phyloP scores from a whole-genome alignment of 1,140 invertebrate genomes.

The Sminthurides bifidus region DNA sequence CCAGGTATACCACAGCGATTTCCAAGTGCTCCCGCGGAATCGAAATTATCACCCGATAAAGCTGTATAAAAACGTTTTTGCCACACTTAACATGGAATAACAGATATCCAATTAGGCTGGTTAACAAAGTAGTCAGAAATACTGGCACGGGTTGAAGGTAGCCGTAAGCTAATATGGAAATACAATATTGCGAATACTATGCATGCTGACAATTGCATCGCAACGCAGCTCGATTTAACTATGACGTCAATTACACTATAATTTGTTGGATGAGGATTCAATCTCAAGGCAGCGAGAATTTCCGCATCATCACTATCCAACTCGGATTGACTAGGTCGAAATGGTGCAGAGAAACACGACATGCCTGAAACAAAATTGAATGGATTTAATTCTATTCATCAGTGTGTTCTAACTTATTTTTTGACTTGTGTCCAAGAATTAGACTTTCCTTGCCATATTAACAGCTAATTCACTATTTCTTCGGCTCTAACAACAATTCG shows the following conservation, averaged over 20 bases:
- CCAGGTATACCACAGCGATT: conserved; percentile 16
- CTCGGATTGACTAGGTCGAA: too few relatives aligned
- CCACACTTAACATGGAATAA: conserved; percentile 3
- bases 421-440: neutral
- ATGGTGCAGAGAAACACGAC: too few relatives aligned
- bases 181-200: conserved; percentile 19
- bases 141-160: conserved; percentile 4
- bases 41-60: neutral
- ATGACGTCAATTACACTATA: conserved; percentile 8
- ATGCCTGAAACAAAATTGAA: too few relatives aligned
- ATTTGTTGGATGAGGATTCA: conserved; percentile 18
- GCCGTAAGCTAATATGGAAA: conserved; percentile 19
- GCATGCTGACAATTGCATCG: conserved; percentile 13
- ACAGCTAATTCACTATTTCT: too few relatives aligned
- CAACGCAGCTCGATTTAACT: conserved; percentile 5
- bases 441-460: neutral
- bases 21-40: conserved; percentile 19
- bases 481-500: too few relatives aligned
- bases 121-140: conserved; percentile 1
- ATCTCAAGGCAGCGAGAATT: conserved; percentile 12
- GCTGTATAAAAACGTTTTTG: neutral
- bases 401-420: too few relatives aligned
- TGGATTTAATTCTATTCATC: too few relatives aligned
- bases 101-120: conserved; percentile 14
- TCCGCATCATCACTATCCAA: too few relatives aligned